Conservation (phyloP, 2,113 vertebrate genomes). For the Rhinoptilus africanus region DNA sequence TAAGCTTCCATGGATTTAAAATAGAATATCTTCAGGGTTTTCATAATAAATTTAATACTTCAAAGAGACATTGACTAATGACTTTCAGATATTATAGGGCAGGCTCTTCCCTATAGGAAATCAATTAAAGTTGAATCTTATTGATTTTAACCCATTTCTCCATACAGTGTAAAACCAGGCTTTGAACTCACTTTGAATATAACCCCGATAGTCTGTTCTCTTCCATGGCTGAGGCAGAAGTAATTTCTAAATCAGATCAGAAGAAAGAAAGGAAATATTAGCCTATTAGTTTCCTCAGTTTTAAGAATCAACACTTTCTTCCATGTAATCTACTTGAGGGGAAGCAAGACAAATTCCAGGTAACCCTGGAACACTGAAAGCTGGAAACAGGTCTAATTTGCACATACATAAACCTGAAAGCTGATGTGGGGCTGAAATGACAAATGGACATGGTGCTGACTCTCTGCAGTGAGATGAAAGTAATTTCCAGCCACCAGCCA, state of each 20-base stretch:
- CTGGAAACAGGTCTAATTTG: background rate
- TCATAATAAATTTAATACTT: conserved; percentile 52
- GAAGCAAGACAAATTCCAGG: conserved; percentile 2
- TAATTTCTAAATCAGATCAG: conserved; percentile 25
- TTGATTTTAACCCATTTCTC: conserved; percentile 43
- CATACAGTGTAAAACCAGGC: background rate
- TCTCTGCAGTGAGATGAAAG: background rate
- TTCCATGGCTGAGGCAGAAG: background rate
- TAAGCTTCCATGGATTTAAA: conserved; percentile 36
- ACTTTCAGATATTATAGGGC: conserved; percentile 30
- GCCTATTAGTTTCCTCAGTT: background rate
- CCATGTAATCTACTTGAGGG: background rate
- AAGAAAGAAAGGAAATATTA: conserved; percentile 48
- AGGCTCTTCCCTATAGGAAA: conserved; percentile 54
- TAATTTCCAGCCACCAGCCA: background rate
- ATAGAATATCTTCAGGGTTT: conserved; percentile 36
- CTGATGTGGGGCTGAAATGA: background rate
- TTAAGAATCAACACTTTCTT: conserved; percentile 21
- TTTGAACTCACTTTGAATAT: conserved; percentile 26
- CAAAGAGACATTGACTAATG: conserved; percentile 64
- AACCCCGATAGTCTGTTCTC: background rate
- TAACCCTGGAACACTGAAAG: background rate
- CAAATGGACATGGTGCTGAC: background rate
- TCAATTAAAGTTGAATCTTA: conserved; percentile 63
- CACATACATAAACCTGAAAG: background rate